phyloP scores from a whole-genome alignment of 1,140 invertebrate species.

The Scaptodrosophila lebanonensis region DNA sequence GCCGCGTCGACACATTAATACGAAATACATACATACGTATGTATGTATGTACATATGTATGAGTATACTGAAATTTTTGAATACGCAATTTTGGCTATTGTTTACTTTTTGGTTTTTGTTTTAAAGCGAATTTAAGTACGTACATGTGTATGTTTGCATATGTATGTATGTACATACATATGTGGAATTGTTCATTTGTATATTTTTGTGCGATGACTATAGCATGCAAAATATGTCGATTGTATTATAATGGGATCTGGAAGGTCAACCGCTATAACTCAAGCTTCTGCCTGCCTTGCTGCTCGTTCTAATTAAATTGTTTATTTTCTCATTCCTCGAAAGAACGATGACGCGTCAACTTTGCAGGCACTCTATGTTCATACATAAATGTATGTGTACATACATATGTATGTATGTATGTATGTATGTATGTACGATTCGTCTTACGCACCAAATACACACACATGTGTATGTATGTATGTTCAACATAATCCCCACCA shows the following conservation, averaged over 20 bases:
- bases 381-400: slow-evolving; percentile 12
- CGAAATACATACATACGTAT: too few relatives aligned
- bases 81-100: slow-evolving; percentile 46
- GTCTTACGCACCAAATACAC: slow-evolving; percentile 50
- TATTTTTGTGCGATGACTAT: slow-evolving; percentile 48
- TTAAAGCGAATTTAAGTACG: too few relatives aligned
- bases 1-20: too few relatives aligned
- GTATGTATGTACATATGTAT: too few relatives aligned
- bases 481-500: slow-evolving; percentile 36
- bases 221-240: slow-evolving; percentile 36
- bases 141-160: too few relatives aligned
- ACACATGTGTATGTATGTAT: slow-evolving; percentile 36
- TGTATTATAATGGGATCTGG: slow-evolving; percentile 33
- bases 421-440: slow-evolving; percentile 56
- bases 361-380: slow-evolving; percentile 18
- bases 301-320: slow-evolving; percentile 42
- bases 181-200: slow-evolving; percentile 5
- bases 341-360: slow-evolving; percentile 45
- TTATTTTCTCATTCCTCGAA: slow-evolving; percentile 30
- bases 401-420: slow-evolving; percentile 19
- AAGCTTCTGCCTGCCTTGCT: not conserved
- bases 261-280: slow-evolving; percentile 43
- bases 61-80: slow-evolving; percentile 54
- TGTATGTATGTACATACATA: too few relatives aligned
- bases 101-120: too few relatives aligned